A percentile compares a stretch with the other conserved stretches of the same genome.
phyloP scores from a whole-genome alignment of 23 tunicate genomes.

The Clavelina lepadiformis region DNA sequence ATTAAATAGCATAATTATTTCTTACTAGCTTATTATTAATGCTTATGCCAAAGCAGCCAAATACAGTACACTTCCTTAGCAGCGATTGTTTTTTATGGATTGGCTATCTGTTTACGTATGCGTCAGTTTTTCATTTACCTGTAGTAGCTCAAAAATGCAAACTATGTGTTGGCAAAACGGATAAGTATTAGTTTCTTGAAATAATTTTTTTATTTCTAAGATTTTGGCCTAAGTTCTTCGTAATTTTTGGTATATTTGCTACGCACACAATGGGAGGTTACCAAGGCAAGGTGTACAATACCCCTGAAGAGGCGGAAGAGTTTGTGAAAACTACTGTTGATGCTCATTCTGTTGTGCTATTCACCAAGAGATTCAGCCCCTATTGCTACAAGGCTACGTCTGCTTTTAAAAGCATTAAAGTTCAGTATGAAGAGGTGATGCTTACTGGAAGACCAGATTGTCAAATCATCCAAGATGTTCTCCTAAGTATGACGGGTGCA shows the following conservation, averaged over 20 bases:
- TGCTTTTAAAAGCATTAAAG: constrained; percentile 13
- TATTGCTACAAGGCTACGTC: constrained; percentile 32
- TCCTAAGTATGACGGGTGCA: constrained; percentile 43
- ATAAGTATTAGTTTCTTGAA: too few species aligned
- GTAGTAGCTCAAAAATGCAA: too few species aligned
- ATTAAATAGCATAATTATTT: too few species aligned
- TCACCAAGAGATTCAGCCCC: constrained; percentile 32
- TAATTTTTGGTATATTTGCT: not conserved
- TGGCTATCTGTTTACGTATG: too few species aligned
- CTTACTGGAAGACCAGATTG: constrained; percentile 35
- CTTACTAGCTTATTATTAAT: too few species aligned
- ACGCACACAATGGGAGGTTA: constrained; percentile 19
- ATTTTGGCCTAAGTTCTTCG: too few species aligned
- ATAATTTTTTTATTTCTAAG: too few species aligned
- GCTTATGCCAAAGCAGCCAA: too few species aligned
- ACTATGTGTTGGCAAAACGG: too few species aligned
- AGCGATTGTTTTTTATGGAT: too few species aligned
- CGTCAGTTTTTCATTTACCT: too few species aligned
- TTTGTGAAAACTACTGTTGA: constrained; percentile 21
- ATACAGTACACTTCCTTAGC: too few species aligned
- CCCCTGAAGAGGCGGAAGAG: constrained; percentile 29
- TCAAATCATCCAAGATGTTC: constrained; percentile 41
- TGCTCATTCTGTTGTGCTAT: constrained; percentile 24
- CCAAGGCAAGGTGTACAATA: constrained; percentile 27
- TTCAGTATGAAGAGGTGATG: constrained; percentile 24